phyloP scores from a whole-genome alignment of 1,140 invertebrate genomes.

The Arctopsyche grandis region DNA sequence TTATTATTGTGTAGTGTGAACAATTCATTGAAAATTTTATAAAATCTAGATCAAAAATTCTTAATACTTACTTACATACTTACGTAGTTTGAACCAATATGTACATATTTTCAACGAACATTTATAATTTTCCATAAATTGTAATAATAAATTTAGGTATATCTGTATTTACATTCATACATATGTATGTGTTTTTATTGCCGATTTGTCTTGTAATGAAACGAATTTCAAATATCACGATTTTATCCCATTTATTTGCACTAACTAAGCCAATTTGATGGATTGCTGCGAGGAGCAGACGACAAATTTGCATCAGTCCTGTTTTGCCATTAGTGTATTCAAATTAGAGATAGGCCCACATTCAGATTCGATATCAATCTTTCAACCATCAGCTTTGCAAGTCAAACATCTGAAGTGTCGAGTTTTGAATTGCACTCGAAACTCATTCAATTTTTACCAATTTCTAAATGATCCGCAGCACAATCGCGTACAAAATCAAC shows the following conservation, averaged over 20 bases:
- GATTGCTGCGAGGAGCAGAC: background rate
- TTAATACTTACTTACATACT: too few species aligned
- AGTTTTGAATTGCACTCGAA: background rate
- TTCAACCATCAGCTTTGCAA: background rate
- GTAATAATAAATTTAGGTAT: background rate
- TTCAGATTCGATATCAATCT: slow-evolving; percentile 10
- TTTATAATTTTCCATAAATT: too few species aligned
- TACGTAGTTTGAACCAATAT: too few species aligned
- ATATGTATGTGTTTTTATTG: background rate
- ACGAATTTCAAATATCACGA: background rate
- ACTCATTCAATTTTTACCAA: too few species aligned
- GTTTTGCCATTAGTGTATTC: background rate
- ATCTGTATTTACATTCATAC: background rate
- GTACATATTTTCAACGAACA: too few species aligned
- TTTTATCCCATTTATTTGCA: background rate
- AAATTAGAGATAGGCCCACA: background rate
- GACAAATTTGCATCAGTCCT: slow-evolving; percentile 17
- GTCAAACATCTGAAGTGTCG: background rate
- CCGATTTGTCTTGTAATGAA: background rate
- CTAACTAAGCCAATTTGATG: slow-evolving; percentile 33
- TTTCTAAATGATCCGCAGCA: too few species aligned
- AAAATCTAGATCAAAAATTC: too few species aligned
- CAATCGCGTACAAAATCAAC: too few species aligned
- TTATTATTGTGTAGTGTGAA: too few species aligned
- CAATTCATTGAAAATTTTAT: too few species aligned